Base-by-base conservation (phyloP, 2,797 vertebrate genomes). In the Petrocephalus sullivani region DNA sequence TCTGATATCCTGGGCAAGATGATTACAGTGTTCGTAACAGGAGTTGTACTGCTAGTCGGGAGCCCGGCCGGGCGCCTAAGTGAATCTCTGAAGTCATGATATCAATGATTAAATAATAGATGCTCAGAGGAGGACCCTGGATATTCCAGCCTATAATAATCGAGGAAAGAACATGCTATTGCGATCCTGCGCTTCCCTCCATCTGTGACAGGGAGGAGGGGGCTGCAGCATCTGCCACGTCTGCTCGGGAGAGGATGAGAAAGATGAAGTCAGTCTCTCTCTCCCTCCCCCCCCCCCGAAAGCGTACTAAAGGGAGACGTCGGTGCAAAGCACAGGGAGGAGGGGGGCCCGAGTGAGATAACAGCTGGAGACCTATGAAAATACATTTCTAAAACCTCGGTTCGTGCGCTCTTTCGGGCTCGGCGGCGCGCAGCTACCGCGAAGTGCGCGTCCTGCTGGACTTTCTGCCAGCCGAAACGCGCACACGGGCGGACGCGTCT, bases 151-250 rank as follows among this genome's bases (percentile, higher is more conserved):
- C 64, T 33, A 71, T 33, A 37, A 37, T 37, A 71, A 71, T 78
- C 1, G 37, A 78, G 46, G 19, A 46, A 33, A 49, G 71, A 78
- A 78, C 37, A 49, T 49, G 41, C 19, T 78, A n/a, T n/a, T 78
- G 71, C 37, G 37, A 41, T 49, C 71, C 37, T 41, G 41, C 8
- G 75, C 28, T 4, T 51, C 9, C 33, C 49, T 88, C 33, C 37
- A 57, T 57, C 41, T 21, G 81, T 37, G 83, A 67, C 37, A 71
- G 16, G 58, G 53, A 37, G 78, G 33, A 23, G 57, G 64, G 56
- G 1, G 2, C 89, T 91, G 90, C 91, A 89, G 91, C 91, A 89
- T 90, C 91, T 93, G 95, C 95, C 94, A 95, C 94, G 95, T 95
- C 92, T 92, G 37, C 58, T 58, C 60, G 41, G 58, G 37, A 51